A percentile compares a stretch with the other conserved stretches of the same genome.
Conservation (phyloP, 2,888 invertebrate species). For the Elgonia sp. region DNA sequence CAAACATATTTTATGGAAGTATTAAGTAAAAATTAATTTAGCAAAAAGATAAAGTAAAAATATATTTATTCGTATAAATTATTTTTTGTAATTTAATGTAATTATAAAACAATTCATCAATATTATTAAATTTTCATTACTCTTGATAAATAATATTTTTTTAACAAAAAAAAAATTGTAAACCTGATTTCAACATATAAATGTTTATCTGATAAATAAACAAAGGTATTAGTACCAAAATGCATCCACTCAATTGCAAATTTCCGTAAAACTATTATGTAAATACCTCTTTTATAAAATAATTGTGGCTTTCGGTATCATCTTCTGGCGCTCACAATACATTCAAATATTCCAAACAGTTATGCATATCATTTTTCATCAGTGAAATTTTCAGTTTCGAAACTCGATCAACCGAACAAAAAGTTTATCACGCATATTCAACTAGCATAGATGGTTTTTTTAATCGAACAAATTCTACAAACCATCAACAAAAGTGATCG, state of each 20-base stretch:
- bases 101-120: no score
- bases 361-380: constrained; percentile 12
- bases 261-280: constrained; percentile 6
- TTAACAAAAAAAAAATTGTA: no score
- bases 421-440: not conserved
- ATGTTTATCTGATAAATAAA: no score
- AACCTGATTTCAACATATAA: no score
- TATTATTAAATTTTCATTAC: no score
- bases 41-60: no score
- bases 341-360: constrained; percentile 8
- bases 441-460: not conserved
- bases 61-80: no score
- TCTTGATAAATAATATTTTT: no score
- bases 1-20: no score
- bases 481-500: not conserved
- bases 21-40: no score
- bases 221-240: not conserved
- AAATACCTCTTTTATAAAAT: constrained; percentile 44
- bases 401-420: not conserved
- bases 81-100: no score
- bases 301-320: constrained; percentile 24
- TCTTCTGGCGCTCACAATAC: constrained; percentile 11
- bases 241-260: not conserved
- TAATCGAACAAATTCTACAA: not conserved
- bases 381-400: constrained; percentile 4